Conservation (phyloP, 2,888 invertebrate species). For the Trypoxylon attenuatum region DNA sequence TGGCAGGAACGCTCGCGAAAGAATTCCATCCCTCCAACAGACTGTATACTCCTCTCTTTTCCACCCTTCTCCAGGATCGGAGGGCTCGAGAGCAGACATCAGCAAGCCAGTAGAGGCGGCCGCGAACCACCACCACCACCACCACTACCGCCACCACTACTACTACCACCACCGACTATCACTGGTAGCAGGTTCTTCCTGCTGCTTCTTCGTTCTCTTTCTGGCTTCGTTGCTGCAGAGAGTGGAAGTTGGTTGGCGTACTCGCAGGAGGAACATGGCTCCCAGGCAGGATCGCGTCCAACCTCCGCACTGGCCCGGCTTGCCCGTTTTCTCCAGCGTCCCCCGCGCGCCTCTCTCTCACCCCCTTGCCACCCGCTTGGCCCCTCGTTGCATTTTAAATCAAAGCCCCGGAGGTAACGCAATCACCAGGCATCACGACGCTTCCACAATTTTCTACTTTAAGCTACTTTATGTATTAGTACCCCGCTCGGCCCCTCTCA, state of each 20-base stretch:
- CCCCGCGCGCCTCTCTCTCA: slow-evolving; percentile 23
- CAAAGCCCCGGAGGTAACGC: slow-evolving; percentile 75
- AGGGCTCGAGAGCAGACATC: slow-evolving; percentile 34
- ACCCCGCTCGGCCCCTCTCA: slow-evolving; percentile 46
- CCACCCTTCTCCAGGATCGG: slow-evolving; percentile 32
- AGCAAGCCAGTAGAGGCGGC: slow-evolving; percentile 12
- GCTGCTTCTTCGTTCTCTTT: slow-evolving; percentile 46
- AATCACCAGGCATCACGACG: slow-evolving; percentile 75
- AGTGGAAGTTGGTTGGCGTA: slow-evolving; percentile 44
- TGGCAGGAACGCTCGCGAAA: slow-evolving; percentile 31
- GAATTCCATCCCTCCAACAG: slow-evolving; percentile 32
- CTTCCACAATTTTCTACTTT: slow-evolving; percentile 75
- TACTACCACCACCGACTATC: background rate
- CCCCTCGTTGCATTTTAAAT: slow-evolving; percentile 75
- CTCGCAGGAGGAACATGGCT: slow-evolving; percentile 58
- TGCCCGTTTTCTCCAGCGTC: slow-evolving; percentile 48
- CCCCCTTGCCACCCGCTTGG: slow-evolving; percentile 35
- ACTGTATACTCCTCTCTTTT: background rate
- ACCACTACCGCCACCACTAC: slow-evolving; percentile 13
- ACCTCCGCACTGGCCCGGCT: slow-evolving; percentile 28
- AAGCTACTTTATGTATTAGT: slow-evolving; percentile 75
- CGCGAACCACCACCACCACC: slow-evolving; percentile 6
- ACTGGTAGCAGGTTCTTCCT: background rate
- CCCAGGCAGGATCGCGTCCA: slow-evolving; percentile 54
- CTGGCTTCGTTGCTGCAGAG: too few species aligned